Percentiles rank a stretch among this genome's conserved stretches.
These are phyloP conservation scores for Halcyon badia DNA, from an alignment of 2,797 vertebrate species.

Conservation along the genomic window DNA sequence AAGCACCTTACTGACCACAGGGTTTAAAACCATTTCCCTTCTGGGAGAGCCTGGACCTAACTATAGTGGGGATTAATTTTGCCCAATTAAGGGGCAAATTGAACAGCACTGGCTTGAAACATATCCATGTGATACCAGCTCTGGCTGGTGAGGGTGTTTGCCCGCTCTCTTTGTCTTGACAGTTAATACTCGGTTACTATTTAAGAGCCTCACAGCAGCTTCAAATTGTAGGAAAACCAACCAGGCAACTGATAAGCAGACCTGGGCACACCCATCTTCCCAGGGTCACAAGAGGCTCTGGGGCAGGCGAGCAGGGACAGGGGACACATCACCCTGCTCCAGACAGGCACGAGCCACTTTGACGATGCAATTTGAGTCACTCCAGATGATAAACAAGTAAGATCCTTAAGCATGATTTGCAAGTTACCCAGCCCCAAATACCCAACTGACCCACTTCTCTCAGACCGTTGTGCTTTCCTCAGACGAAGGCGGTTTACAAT, in stretches of 20 bases:
- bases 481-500: not conserved
- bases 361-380: not conserved
- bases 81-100: not conserved
- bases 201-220: not conserved
- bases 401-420: not conserved
- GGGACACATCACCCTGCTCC: not conserved
- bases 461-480: not conserved
- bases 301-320: not conserved
- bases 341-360: not conserved
- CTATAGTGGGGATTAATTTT: not conserved
- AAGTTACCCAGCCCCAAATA: not conserved
- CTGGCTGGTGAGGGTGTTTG: no score
- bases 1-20: not conserved
- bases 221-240: not conserved
- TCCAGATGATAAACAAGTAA: not conserved
- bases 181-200: not conserved
- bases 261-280: accelerated
- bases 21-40: not conserved
- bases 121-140: not conserved
- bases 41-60: not conserved
- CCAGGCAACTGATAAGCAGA: not conserved
- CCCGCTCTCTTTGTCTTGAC: not conserved
- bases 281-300: accelerated
- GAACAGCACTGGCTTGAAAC: not conserved
- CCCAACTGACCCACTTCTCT: not conserved